A percentile compares a stretch with the other conserved stretches of the same genome.
Conservation (phyloP, 2,797 vertebrate species). For the Enteromius argenteus region DNA sequence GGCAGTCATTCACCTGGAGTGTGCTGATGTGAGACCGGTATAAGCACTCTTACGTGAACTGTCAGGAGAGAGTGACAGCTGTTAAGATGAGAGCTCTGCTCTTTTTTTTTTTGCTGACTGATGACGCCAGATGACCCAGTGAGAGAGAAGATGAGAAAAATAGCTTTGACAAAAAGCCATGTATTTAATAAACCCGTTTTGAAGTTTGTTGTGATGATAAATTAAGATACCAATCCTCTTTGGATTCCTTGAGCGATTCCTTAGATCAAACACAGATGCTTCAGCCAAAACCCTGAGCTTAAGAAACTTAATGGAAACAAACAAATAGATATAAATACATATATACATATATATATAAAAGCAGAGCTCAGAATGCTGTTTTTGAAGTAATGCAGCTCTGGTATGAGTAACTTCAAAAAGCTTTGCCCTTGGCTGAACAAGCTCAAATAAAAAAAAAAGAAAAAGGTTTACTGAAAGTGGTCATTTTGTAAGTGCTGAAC, state of each 20-base stretch:
- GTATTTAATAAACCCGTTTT: conserved; percentile 45
- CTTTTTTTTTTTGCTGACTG: conserved; percentile 12
- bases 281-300: conserved; percentile 9
- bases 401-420: conserved; percentile 1
- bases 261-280: conserved; percentile 47
- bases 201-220: conserved; percentile 50
- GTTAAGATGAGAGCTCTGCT: conserved; percentile 6
- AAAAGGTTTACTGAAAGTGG: background rate
- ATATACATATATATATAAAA: conserved; percentile 52
- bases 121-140: conserved; percentile 27
- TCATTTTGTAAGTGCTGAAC: background rate
- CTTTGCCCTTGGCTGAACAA: conserved; percentile 9
- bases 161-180: background rate
- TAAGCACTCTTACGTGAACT: conserved; percentile 12
- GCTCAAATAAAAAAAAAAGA: background rate
- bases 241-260: conserved; percentile 41
- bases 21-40: background rate
- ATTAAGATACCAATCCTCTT: conserved; percentile 48
- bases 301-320: conserved; percentile 38
- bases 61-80: conserved; percentile 19
- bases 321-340: conserved; percentile 4
- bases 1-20: conserved; percentile 33
- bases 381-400: conserved; percentile 7
- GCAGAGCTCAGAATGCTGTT: conserved; percentile 4
- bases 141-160: conserved; percentile 10